phyloP scores from a whole-genome alignment of 2,888 invertebrate species.

The Podotricha telesiphe region DNA sequence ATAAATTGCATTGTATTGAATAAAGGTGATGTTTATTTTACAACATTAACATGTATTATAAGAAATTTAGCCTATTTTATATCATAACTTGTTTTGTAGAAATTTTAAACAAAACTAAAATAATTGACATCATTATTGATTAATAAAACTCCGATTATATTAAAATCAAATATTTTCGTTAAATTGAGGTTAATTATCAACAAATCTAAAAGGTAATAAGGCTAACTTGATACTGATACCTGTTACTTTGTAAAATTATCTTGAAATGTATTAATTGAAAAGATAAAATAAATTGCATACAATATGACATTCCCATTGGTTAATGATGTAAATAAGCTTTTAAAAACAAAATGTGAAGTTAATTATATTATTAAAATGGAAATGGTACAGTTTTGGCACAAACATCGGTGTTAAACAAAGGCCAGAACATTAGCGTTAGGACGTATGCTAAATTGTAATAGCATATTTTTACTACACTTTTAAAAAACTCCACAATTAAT shows the following conservation, averaged over 20 bases:
- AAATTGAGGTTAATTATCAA: background rate
- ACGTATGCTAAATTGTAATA: background rate
- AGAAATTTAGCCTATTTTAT: background rate
- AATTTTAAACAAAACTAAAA: background rate
- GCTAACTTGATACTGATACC: background rate
- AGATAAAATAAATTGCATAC: conserved; percentile 4
- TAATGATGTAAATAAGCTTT: conserved; percentile 53
- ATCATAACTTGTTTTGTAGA: too few species aligned
- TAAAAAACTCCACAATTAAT: background rate
- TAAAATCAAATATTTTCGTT: too few species aligned
- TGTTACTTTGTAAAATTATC: conserved; percentile 13
- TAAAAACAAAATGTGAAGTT: conserved; percentile 46
- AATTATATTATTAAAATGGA: conserved; percentile 20
- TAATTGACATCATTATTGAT: background rate
- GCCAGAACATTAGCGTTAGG: background rate
- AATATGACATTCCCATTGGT: conserved; percentile 43
- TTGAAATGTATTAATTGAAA: conserved; percentile 1
- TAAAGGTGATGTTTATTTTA: conserved; percentile 3
- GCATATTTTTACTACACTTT: background rate
- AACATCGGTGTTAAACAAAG: conserved; percentile 18
- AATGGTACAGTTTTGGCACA: conserved; percentile 27
- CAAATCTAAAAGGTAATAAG: background rate
- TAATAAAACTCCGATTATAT: background rate
- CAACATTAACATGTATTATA: conserved; percentile 16
- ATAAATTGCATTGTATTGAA: conserved; percentile 46